These are phyloP conservation scores for Rhynchomys soricoides DNA, from an alignment of 2,113 vertebrate genomes.

Conservation along the genomic window DNA sequence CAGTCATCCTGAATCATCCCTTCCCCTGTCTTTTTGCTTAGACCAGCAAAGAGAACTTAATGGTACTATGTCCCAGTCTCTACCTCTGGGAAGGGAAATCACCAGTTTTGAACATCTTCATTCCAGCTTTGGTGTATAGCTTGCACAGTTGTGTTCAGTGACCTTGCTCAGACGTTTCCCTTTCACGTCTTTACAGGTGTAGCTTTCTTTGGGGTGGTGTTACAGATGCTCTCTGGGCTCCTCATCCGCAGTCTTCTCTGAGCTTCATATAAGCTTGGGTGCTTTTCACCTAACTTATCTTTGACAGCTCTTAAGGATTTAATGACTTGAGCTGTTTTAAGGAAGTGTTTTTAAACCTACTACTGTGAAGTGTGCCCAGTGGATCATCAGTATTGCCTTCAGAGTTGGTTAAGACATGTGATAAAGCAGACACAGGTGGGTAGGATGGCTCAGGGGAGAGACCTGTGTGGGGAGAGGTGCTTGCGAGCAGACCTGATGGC, in stretches of 20 bases:
- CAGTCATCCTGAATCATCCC: not conserved
- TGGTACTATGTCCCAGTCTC: not conserved
- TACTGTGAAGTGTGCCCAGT: not conserved
- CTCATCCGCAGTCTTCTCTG: not conserved
- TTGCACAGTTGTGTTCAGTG: not conserved
- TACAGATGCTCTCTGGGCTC: not conserved
- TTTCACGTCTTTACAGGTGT: not conserved
- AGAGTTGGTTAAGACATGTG: not conserved
- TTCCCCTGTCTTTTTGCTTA: not conserved
- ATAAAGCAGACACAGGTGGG: not conserved
- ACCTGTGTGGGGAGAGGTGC: not conserved
- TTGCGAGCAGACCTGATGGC: not conserved
- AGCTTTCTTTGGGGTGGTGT: too few species aligned
- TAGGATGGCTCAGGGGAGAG: not conserved
- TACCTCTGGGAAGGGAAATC: not conserved
- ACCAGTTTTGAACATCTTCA: not conserved
- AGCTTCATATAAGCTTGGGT: not conserved
- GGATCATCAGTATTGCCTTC: not conserved
- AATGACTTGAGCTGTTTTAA: not conserved
- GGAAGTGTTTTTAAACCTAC: not conserved
- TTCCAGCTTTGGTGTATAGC: not conserved
- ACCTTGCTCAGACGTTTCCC: not conserved
- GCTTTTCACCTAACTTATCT: not conserved
- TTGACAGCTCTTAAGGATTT: not conserved
- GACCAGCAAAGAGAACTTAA: not conserved